Conservation (phyloP, 2,888 invertebrate species). For the Amphipyra tragopoginis region DNA sequence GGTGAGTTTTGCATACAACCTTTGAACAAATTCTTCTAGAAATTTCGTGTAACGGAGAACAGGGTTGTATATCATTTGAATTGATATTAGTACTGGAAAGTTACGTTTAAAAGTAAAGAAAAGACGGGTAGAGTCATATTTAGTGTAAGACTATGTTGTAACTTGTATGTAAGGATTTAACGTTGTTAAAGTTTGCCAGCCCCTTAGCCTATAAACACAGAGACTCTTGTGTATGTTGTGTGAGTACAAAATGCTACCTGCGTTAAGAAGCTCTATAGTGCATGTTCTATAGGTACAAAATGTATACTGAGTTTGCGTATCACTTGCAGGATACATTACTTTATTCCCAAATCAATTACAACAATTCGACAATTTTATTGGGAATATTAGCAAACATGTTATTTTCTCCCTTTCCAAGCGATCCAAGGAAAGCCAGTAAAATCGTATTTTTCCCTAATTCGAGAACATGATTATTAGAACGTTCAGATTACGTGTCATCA, state of each 20-base stretch:
- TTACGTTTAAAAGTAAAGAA: conserved; percentile 15
- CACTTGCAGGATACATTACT: too few relatives aligned
- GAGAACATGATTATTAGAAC: conserved; percentile 42
- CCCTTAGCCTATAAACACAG: too few relatives aligned
- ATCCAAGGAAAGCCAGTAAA: conserved; percentile 12
- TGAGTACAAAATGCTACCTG: too few relatives aligned
- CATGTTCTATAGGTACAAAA: too few relatives aligned
- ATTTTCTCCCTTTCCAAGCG: conserved; percentile 8
- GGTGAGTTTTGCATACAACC: conserved; percentile 63
- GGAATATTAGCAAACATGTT: conserved; percentile 26
- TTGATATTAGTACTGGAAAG: conserved; percentile 33
- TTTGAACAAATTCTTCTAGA: conserved; percentile 58
- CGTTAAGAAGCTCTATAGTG: too few relatives aligned
- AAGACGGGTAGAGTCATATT: too few relatives aligned
- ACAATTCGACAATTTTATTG: conserved; percentile 27
- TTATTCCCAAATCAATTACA: too few relatives aligned
- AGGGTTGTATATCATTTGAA: conserved; percentile 49
- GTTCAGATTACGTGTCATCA: conserved; percentile 60
- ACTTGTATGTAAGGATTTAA: too few relatives aligned
- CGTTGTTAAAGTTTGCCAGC: too few relatives aligned
- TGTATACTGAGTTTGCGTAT: too few relatives aligned
- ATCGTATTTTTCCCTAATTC: conserved; percentile 34
- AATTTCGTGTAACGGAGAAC: conserved; percentile 44
- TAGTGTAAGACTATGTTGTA: too few relatives aligned
- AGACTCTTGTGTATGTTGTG: too few relatives aligned